Conservation (phyloP, 2,888 invertebrate genomes). For the Nemotelus pantherinus region DNA sequence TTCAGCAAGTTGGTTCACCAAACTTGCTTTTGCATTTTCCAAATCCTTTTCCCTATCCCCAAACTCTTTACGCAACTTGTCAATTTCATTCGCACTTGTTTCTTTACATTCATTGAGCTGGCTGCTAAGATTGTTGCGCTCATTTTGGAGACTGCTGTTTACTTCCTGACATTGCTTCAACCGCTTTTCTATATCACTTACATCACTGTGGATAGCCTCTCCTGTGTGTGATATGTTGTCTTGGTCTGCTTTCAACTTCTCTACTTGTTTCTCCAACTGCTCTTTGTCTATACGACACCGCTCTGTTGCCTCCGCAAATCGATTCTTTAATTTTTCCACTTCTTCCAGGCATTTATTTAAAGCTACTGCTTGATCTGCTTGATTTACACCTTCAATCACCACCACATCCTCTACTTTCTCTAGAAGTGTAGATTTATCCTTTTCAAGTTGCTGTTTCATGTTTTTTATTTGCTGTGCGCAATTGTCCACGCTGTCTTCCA, state of each 20-base stretch:
- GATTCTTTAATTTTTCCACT: slow-evolving; percentile 21
- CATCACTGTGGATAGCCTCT: background rate
- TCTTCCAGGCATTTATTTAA: slow-evolving; percentile 31
- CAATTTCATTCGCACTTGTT: background rate
- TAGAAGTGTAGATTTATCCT: background rate
- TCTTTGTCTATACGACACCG: slow-evolving; percentile 13
- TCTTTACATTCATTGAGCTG: background rate
- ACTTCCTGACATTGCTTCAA: background rate
- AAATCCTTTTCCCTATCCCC: background rate
- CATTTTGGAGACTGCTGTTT: slow-evolving; percentile 14
- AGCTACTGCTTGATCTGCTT: background rate
- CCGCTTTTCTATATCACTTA: slow-evolving; percentile 7
- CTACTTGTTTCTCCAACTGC: background rate
- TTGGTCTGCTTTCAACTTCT: background rate
- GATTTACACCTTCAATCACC: background rate
- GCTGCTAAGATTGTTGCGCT: background rate
- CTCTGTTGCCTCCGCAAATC: background rate
- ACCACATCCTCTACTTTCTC: background rate
- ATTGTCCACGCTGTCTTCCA: slow-evolving; percentile 17
- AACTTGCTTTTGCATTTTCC: background rate
- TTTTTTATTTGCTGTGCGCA: background rate
- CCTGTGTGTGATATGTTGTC: background rate
- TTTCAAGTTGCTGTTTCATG: background rate
- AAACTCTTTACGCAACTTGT: background rate
- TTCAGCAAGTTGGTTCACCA: background rate